Percentiles rank a stretch among this genome's conserved stretches.
phyloP scores from a whole-genome alignment of 2,113 vertebrate genomes.

The Cyanoramphus novaezelandiae region DNA sequence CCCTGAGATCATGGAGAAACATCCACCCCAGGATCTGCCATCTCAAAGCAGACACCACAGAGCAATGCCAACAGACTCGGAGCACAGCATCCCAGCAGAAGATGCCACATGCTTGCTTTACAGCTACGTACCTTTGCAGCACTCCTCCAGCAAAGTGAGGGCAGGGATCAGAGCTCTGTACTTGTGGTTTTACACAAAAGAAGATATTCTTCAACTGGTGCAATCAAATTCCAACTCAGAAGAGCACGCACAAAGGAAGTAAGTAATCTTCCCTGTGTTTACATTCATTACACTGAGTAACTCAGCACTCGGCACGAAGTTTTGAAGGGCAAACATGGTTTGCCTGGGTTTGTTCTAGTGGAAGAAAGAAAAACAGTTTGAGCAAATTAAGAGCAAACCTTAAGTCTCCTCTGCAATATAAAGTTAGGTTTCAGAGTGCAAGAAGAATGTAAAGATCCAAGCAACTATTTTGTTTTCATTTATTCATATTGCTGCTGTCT shows the following conservation, averaged over 20 bases:
- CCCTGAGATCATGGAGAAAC: neutral
- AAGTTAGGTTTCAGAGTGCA: neutral
- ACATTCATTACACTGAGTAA: slow-evolving; percentile 17
- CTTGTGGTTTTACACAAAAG: neutral
- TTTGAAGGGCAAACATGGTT: slow-evolving; percentile 14
- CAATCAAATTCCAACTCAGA: slow-evolving; percentile 2
- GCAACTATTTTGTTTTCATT: neutral
- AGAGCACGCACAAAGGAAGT: neutral
- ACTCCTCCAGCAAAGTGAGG: neutral
- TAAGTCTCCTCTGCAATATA: neutral
- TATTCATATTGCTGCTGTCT: neutral
- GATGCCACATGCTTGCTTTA: neutral
- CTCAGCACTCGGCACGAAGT: neutral
- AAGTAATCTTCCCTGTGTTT: slow-evolving; percentile 20
- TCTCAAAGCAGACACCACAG: neutral
- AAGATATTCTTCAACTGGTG: neutral
- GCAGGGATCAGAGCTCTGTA: neutral
- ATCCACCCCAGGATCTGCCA: neutral
- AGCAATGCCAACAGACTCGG: neutral
- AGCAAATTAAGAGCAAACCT: slow-evolving; percentile 7
- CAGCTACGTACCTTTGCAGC: neutral
- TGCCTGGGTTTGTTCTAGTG: neutral
- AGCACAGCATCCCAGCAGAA: neutral
- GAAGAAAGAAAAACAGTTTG: neutral
- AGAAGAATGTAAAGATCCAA: neutral